phyloP scores from a whole-genome alignment of 2,797 vertebrate species.

The Aeoliscus strigatus region DNA sequence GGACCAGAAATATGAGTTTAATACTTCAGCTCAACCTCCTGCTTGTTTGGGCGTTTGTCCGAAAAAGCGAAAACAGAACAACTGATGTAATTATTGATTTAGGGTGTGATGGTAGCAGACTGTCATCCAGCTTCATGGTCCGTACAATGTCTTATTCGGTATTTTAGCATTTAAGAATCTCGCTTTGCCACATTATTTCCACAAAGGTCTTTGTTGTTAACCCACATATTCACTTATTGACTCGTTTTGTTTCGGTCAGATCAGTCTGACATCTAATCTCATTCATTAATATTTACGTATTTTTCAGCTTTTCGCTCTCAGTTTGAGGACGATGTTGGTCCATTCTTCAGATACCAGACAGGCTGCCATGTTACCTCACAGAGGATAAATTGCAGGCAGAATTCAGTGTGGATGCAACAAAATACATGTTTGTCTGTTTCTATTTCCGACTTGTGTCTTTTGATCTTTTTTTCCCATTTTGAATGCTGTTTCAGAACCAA shows the following conservation, averaged over 20 bases:
- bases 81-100: conserved; percentile 11
- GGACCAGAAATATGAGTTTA: conserved; percentile 17
- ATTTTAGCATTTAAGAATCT: conserved; percentile 1
- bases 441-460: conserved; percentile 1
- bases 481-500: conserved; percentile 6
- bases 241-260: neutral
- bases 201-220: no score
- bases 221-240: no score
- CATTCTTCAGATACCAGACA: no score
- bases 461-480: neutral
- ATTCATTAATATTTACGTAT: no score
- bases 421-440: no score
- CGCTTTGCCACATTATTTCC: neutral
- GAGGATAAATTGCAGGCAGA: no score
- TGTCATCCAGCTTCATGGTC: conserved; percentile 2
- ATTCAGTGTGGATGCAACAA: no score
- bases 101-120: conserved; percentile 6
- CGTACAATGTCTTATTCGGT: neutral
- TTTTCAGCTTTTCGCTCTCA: no score
- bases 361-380: no score
- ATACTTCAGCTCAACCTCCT: conserved; percentile 14
- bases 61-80: conserved; percentile 3
- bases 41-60: conserved; percentile 4
- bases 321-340: no score
- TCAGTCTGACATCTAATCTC: no score